Percentiles rank a stretch among this genome's conserved stretches.
Conservation (phyloP, 2,888 invertebrate genomes). For the Lasius fuliginosus region DNA sequence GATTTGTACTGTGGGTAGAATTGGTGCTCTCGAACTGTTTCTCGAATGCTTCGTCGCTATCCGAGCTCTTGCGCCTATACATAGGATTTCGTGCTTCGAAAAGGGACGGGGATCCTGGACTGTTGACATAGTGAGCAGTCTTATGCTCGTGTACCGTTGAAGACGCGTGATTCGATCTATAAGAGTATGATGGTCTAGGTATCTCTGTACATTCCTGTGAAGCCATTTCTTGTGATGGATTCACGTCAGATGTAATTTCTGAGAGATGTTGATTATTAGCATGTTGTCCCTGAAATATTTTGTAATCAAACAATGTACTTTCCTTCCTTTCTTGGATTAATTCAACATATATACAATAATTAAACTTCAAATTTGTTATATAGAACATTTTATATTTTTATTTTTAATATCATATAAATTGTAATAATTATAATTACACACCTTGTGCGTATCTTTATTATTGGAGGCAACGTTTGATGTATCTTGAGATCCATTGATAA, state of each 20-base stretch:
- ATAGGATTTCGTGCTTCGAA: conserved; percentile 50
- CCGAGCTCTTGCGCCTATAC: conserved; percentile 53
- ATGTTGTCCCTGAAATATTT: conserved; percentile 62
- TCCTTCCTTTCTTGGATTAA: not conserved
- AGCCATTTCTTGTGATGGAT: conserved; percentile 50
- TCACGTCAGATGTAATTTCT: conserved; percentile 46
- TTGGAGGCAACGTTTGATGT: conserved; percentile 62
- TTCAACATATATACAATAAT: not conserved
- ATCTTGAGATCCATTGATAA: conserved; percentile 72
- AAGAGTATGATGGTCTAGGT: conserved; percentile 50
- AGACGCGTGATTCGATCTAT: conserved; percentile 49
- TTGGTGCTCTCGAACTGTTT: conserved; percentile 55
- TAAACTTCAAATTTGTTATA: not conserved
- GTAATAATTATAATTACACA: conserved; percentile 33
- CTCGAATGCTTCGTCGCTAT: conserved; percentile 60
- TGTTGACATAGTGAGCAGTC: conserved; percentile 41
- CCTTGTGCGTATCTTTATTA: conserved; percentile 64
- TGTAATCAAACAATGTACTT: not conserved
- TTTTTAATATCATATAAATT: not conserved
- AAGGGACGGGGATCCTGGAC: conserved; percentile 51
- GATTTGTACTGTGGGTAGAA: conserved; percentile 50
- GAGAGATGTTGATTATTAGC: conserved; percentile 54
- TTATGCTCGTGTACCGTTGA: conserved; percentile 53
- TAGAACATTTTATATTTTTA: not conserved
- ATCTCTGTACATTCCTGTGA: conserved; percentile 54